These are phyloP conservation scores for Eptatretus burgeri DNA, from an alignment of 2,113 vertebrate genomes.

Conservation along the genomic window DNA sequence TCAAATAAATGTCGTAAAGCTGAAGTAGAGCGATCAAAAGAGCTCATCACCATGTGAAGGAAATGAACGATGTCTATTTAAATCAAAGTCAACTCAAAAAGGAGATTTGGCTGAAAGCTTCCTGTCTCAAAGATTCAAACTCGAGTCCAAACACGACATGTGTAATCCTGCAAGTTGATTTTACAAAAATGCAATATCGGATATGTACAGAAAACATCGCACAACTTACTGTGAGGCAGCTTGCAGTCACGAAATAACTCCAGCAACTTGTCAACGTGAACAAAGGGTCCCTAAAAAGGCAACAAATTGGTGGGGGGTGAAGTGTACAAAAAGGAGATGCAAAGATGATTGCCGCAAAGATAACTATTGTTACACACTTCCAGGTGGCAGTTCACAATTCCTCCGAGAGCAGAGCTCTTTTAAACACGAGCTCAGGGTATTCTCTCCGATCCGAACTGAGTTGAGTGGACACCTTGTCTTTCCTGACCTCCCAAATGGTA, in stretches of 20 bases:
- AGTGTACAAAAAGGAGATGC: neutral
- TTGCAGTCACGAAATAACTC: slow-evolving; percentile 78
- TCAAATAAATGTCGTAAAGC: no score
- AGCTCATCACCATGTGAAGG: neutral
- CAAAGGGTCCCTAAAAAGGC: slow-evolving; percentile 55
- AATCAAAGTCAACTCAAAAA: neutral
- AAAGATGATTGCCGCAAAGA: neutral
- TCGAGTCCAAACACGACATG: neutral
- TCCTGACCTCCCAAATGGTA: neutral
- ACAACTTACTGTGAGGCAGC: slow-evolving; percentile 67
- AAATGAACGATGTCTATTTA: neutral
- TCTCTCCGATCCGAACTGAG: neutral
- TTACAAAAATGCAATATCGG: no score
- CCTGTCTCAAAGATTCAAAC: neutral
- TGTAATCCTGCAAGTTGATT: no score
- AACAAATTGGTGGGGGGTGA: neutral
- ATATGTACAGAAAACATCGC: neutral
- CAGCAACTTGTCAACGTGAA: slow-evolving; percentile 92
- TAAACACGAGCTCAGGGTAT: neutral
- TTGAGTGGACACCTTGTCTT: neutral
- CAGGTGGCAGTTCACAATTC: neutral
- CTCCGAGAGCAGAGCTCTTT: neutral
- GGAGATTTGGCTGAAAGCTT: neutral
- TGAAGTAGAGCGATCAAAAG: neutral
- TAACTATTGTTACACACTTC: slow-evolving; percentile 6